Evolutionary conservation across 2,888 invertebrate species (phyloP).

Genomic region (Pimpla rufipes): DNA sequence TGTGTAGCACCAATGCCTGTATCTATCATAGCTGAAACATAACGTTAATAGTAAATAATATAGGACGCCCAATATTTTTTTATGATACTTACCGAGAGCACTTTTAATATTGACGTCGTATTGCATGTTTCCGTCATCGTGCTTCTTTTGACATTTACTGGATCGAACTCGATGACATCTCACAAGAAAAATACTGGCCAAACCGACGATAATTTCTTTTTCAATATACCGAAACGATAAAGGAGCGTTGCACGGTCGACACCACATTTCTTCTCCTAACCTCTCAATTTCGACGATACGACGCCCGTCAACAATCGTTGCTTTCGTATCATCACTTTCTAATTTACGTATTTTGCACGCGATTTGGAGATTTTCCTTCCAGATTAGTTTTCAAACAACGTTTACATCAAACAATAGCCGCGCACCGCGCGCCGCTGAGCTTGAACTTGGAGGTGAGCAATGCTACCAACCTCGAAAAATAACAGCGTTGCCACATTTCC

Average conservation of each 20-base stretch:
- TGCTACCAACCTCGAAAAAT: slow-evolving; percentile 20
- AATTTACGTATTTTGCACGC: slow-evolving; percentile 24
- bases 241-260: not conserved
- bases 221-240: slow-evolving; percentile 14
- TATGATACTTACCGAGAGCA: slow-evolving; percentile 12
- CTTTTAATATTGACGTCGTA: slow-evolving; percentile 13
- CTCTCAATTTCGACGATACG: slow-evolving; percentile 15
- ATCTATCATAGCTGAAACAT: slow-evolving; percentile 19
- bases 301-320: slow-evolving; percentile 18
- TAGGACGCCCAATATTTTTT: not conserved
- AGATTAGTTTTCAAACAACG: not conserved
- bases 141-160: slow-evolving; percentile 11
- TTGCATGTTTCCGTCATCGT: not conserved
- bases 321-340: not conserved
- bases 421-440: slow-evolving; percentile 14
- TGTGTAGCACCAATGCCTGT: slow-evolving; percentile 20
- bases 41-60: slow-evolving; percentile 1
- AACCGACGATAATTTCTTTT: not conserved
- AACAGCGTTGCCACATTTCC: slow-evolving; percentile 7
- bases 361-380: slow-evolving; percentile 23
- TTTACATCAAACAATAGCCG: not conserved
- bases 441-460: slow-evolving; percentile 19
- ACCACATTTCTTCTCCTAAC: slow-evolving; percentile 35
- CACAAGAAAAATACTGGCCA: slow-evolving; percentile 15
- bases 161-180: no score